These are phyloP conservation scores for Myrmecophaga tridactyla DNA, from an alignment of 2,113 vertebrate species.

Conservation along the genomic window DNA sequence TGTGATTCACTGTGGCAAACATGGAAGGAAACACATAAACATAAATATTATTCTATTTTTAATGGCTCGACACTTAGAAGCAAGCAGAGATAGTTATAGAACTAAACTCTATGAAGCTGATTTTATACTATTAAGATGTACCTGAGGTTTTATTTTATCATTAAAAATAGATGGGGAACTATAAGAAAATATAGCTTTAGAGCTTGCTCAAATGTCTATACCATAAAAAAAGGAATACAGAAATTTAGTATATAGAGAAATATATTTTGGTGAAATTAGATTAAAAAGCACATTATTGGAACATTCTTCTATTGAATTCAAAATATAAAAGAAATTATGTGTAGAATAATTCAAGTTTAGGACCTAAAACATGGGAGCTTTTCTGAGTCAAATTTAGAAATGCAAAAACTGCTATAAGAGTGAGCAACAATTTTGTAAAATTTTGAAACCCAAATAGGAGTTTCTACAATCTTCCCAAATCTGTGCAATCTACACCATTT, in stretches of 20 bases:
- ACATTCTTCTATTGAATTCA: background rate
- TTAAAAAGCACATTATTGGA: background rate
- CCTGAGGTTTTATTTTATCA: background rate
- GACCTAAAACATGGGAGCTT: background rate
- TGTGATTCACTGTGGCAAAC: background rate
- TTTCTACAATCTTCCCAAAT: background rate
- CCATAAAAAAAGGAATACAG: background rate
- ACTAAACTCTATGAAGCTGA: background rate
- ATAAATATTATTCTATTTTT: background rate
- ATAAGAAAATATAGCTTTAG: background rate
- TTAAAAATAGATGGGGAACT: background rate
- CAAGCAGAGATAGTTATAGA: background rate
- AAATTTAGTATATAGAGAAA: background rate
- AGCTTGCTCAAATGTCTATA: background rate
- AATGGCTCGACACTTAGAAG: background rate
- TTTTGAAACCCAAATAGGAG: background rate
- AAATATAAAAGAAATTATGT: slow-evolving; percentile 1
- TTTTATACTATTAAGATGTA: background rate
- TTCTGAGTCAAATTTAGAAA: background rate
- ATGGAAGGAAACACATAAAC: background rate
- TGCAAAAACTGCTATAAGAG: background rate
- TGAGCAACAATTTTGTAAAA: background rate
- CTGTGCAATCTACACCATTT: background rate
- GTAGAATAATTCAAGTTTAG: background rate
- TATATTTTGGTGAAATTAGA: background rate